Evolutionary conservation across 2,113 vertebrate species (phyloP), one percentile per base, ranked within the genome.

Genomic region (Nothobranchius furzeri): DNA sequence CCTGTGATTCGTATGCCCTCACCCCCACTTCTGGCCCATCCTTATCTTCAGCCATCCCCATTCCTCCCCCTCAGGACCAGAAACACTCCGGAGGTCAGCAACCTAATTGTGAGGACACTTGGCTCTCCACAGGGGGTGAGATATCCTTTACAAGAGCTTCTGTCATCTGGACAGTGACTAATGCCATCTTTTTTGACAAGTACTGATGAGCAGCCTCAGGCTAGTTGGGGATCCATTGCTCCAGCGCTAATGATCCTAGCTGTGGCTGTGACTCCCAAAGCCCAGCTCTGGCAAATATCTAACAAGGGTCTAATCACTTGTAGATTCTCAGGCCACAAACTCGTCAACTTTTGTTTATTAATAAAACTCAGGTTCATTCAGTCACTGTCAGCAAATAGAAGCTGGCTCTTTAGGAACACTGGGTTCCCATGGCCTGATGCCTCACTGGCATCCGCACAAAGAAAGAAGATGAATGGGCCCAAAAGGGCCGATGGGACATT

Each of bases 101-200:
- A 70, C 82, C 78, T 89, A 84, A 87, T 85, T 81, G 82, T 70
- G 66, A 80, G 75, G 89, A 88, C 89, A 90, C 90, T 90, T 87
- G 88, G 86, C 87, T 83, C 84, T 87, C 83, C 49, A 84, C 71
- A 66, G 89, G 90, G 85, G 87, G 85, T 81, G 86, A 81, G 81
- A 87, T 86, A 91, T 92, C 84, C 75, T 87, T 92, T 88, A 91
- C 91, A 90, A 89, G 86, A 76, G 73, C 73, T 64, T 58, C 85
- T 85, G 87, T 91, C 90, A 88, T 87, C 59, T 84, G 89, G 82
- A 88, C 81, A 79, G 81, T 94, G 92, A 93, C 91, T 92, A 93
- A 94, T 93, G 78, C 65, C 45, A 76, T 74, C 75, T 55, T 57
- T 40, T 64, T 45, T 92, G 92, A 92, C 91, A 91, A 91, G 90